Evolutionary conservation across 2,113 vertebrate species (phyloP).

Genomic region (Bombycilla garrulus): DNA sequence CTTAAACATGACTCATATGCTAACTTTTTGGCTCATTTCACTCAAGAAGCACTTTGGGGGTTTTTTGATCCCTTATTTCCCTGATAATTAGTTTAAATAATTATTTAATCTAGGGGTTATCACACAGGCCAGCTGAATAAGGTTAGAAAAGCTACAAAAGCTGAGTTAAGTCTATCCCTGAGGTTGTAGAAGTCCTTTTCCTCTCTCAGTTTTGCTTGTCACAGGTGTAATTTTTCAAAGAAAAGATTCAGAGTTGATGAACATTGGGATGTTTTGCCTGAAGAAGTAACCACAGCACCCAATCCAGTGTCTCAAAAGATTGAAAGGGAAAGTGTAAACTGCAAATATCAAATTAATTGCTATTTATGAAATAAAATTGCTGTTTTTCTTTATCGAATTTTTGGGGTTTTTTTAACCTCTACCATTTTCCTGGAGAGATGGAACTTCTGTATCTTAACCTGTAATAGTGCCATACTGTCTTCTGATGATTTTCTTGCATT

Average conservation of each 20-base stretch:
- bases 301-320: background rate
- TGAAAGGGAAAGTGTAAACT: background rate
- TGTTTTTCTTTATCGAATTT: background rate
- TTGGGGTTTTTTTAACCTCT: background rate
- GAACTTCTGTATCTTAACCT: background rate
- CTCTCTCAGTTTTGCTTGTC: background rate
- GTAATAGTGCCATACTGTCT: accelerated
- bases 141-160: background rate
- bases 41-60: accelerated
- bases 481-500: background rate
- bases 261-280: background rate
- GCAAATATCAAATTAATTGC: background rate
- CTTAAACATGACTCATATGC: background rate
- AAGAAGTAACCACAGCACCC: background rate
- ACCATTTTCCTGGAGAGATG: background rate
- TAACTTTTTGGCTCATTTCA: background rate
- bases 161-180: background rate
- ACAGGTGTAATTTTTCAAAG: background rate
- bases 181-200: background rate
- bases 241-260: background rate
- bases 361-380: background rate
- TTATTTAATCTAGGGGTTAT: background rate
- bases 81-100: background rate
- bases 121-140: background rate
- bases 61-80: background rate